A percentile compares a stretch with the other conserved stretches of the same genome.
Conservation (phyloP, 1,140 invertebrate genomes). For the Melitaea cinxia region DNA sequence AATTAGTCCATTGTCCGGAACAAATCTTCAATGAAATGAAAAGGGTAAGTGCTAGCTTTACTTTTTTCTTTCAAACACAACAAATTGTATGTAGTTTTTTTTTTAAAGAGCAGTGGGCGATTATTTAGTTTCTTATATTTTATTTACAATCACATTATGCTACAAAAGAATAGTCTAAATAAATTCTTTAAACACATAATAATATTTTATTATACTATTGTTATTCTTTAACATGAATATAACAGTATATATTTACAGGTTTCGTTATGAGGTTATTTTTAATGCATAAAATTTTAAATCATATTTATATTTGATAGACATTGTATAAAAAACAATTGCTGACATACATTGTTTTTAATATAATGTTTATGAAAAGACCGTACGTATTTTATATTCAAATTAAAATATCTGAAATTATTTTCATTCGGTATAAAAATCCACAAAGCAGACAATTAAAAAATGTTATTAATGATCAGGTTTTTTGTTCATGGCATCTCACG, state of each 20-base stretch:
- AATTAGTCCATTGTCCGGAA: conserved; percentile 24
- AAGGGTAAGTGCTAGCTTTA: conserved; percentile 10
- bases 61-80: conserved; percentile 1
- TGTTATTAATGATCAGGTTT: conserved; percentile 23
- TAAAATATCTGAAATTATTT: conserved; percentile 1
- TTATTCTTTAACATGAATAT: no score
- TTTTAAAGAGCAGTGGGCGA: not conserved
- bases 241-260: no score
- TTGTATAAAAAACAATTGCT: not conserved
- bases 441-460: conserved; percentile 21
- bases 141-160: no score
- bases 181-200: no score
- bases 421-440: conserved; percentile 5
- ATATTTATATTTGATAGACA: not conserved
- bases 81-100: conserved; percentile 1
- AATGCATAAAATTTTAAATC: not conserved
- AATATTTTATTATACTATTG: no score
- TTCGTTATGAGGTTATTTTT: no score
- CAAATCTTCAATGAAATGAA: conserved; percentile 25
- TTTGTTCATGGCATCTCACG: conserved; percentile 20
- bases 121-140: conserved; percentile 3
- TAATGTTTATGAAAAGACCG: no score
- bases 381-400: not conserved
- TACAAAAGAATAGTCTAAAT: not conserved
- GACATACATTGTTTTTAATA: no score